Evolutionary conservation across 37 sponge, comb jelly and placozoan genomes (phyloP).

Genomic region (Cladorhizidae sp.): DNA sequence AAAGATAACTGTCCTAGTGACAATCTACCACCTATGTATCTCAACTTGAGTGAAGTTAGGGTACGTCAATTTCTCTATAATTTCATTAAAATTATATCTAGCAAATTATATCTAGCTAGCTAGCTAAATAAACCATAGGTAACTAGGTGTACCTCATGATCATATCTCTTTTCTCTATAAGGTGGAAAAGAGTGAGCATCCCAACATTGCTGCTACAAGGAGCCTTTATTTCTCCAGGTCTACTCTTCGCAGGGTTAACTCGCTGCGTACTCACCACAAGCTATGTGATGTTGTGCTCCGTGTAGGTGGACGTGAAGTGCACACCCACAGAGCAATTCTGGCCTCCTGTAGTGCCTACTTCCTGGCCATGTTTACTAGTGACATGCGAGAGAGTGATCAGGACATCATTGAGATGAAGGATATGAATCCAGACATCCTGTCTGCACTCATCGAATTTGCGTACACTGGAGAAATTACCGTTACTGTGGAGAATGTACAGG

Average conservation of each 20-base stretch:
- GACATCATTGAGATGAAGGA: slow-evolving; percentile 83
- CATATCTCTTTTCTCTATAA: background rate
- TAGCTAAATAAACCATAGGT: too few species aligned
- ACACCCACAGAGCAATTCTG: slow-evolving; percentile 84
- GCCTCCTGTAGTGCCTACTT: slow-evolving; percentile 90
- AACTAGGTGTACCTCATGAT: too few species aligned
- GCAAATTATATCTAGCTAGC: too few species aligned
- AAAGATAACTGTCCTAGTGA: background rate
- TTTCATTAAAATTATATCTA: too few species aligned
- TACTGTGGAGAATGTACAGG: slow-evolving; percentile 92
- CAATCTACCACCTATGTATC: background rate
- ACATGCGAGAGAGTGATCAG: slow-evolving; percentile 76
- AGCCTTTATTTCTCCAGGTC: slow-evolving; percentile 29
- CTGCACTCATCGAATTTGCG: slow-evolving; percentile 80
- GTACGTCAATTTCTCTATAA: too few species aligned
- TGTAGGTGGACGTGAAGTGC: slow-evolving; percentile 65
- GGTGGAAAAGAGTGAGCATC: background rate
- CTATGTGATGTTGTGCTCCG: slow-evolving; percentile 87
- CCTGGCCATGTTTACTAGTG: slow-evolving; percentile 92
- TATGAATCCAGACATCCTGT: slow-evolving; percentile 78
- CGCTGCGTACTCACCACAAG: slow-evolving; percentile 68
- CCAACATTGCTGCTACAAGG: background rate
- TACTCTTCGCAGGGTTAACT: slow-evolving; percentile 67
- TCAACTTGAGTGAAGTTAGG: too few species aligned
- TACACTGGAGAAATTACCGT: slow-evolving; percentile 89